Percentiles rank a stretch among this genome's conserved stretches.
phyloP scores from a whole-genome alignment of 1,140 invertebrate species.

The Plodia interpunctella region DNA sequence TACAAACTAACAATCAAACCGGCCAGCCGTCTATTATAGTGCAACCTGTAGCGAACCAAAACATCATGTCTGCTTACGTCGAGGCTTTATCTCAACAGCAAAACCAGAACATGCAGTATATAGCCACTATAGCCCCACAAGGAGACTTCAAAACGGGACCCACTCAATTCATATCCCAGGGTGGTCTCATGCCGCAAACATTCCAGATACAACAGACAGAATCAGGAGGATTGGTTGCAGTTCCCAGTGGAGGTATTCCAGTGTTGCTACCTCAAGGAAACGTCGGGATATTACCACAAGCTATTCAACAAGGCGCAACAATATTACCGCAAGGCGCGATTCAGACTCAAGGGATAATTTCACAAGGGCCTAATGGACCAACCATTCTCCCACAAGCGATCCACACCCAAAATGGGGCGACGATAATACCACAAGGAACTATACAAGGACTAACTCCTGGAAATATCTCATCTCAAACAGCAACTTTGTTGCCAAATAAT shows the following conservation, averaged over 20 bases:
- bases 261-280: conserved; percentile 76
- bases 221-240: conserved; percentile 78
- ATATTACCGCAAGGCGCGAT: conserved; percentile 69
- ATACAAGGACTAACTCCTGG: conserved; percentile 65
- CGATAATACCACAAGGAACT: conserved; percentile 71
- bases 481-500: conserved; percentile 63
- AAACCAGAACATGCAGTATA: conserved; percentile 83
- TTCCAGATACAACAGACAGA: conserved; percentile 80
- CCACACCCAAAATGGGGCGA: conserved; percentile 72
- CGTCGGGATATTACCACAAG: conserved; percentile 72
- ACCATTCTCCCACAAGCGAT: conserved; percentile 73
- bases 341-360: conserved; percentile 76
- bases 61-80: conserved; percentile 84
- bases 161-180: conserved; percentile 78
- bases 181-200: conserved; percentile 79
- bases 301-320: conserved; percentile 67
- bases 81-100: conserved; percentile 82
- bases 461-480: conserved; percentile 65
- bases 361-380: conserved; percentile 71
- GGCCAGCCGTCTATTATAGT: conserved; percentile 81
- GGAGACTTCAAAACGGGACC: conserved; percentile 75
- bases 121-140: conserved; percentile 81
- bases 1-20: conserved; percentile 70
- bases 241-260: conserved; percentile 80
- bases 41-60: conserved; percentile 81